Conservation (phyloP, 2,797 vertebrate genomes). For the Graptemys geographica region DNA sequence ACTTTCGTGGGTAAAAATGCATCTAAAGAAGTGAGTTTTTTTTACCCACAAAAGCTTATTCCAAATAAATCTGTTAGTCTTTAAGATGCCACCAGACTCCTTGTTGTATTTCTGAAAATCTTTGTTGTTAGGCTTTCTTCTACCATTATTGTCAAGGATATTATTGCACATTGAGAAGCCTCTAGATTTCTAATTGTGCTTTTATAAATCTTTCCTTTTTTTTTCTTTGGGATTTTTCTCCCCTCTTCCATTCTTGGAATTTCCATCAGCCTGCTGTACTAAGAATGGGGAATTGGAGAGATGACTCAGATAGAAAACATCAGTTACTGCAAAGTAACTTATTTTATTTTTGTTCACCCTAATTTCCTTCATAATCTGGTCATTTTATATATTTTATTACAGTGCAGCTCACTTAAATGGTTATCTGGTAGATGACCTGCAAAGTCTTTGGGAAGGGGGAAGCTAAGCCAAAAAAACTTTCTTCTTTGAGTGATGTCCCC, state of each 20-base stretch:
- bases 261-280: neutral
- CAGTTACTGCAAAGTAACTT: neutral
- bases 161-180: neutral
- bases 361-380: neutral
- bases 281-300: neutral
- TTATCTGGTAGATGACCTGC: neutral
- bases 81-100: too few relatives aligned
- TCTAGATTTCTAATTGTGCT: neutral
- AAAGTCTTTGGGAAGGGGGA: neutral
- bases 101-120: accelerated
- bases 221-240: accelerated
- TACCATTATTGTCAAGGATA: neutral
- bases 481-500: too few relatives aligned
- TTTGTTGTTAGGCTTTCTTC: neutral
- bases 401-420: neutral
- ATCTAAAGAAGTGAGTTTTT: too few relatives aligned
- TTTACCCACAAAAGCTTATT: too few relatives aligned
- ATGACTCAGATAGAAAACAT: neutral
- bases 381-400: neutral
- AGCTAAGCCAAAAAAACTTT: neutral
- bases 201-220: neutral
- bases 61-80: too few relatives aligned
- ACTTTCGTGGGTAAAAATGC: too few relatives aligned
- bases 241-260: neutral
- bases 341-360: neutral